Percentiles rank a stretch among this genome's conserved stretches.
These are phyloP conservation scores for Drosophila putrida DNA, from an alignment of 2,888 invertebrate species.

Conservation along the genomic window DNA sequence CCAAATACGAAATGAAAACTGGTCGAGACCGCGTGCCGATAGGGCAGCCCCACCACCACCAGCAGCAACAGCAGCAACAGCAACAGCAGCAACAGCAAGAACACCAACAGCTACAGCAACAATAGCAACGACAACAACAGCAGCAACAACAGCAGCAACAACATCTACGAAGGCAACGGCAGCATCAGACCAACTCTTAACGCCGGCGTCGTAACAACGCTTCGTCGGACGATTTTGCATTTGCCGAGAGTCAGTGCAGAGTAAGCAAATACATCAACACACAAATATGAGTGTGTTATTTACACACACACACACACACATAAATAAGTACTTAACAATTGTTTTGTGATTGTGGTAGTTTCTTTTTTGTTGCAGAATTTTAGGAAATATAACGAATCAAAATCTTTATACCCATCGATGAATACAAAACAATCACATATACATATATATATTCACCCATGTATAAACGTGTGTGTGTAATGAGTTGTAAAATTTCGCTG, in stretches of 20 bases:
- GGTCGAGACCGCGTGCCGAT: conserved; percentile 65
- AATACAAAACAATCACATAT: background rate
- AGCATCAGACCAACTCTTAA: conserved; percentile 28
- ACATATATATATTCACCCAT: background rate
- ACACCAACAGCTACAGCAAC: conserved; percentile 22
- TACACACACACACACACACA: background rate
- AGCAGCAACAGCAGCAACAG: conserved; percentile 24
- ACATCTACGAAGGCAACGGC: conserved; percentile 28
- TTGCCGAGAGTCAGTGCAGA: conserved; percentile 31
- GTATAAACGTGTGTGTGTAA: conserved; percentile 2
- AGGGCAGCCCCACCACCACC: conserved; percentile 51
- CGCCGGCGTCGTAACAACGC: conserved; percentile 35
- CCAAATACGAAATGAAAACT: conserved; percentile 75
- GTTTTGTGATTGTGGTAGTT: conserved; percentile 17
- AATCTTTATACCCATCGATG: conserved; percentile 5
- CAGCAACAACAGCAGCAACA: conserved; percentile 9
- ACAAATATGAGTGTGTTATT: conserved; percentile 10
- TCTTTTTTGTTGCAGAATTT: conserved; percentile 22
- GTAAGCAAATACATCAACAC: conserved; percentile 15
- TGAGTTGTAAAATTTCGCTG: conserved; percentile 11
- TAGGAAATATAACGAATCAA: conserved; percentile 9
- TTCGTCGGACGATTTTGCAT: conserved; percentile 44
- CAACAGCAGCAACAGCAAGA: conserved; percentile 19
- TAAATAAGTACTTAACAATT: conserved; percentile 4
- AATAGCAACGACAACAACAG: conserved; percentile 28